These are phyloP conservation scores for Bolinopsis microptera DNA, from an alignment of 37 sponge, comb jelly and placozoan species.

Conservation along the genomic window DNA sequence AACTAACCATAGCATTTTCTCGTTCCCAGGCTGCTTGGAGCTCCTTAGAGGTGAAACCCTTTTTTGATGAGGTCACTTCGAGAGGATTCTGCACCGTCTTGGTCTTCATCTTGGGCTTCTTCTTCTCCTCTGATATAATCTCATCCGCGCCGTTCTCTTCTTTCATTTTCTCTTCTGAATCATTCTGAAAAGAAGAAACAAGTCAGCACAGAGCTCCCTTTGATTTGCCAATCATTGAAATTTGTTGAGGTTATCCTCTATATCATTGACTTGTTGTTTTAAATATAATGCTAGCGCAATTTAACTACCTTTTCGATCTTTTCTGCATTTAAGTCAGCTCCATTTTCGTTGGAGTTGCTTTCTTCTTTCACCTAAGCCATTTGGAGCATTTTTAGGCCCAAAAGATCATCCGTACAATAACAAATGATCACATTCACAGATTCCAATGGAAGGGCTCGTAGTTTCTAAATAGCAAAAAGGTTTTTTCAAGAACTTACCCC, in stretches of 20 bases:
- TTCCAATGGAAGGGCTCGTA: too few relatives aligned
- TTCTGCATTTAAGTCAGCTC: neutral
- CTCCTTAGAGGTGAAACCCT: slow-evolving; percentile 38
- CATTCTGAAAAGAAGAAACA: neutral
- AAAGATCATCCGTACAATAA: neutral
- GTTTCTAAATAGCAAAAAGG: neutral
- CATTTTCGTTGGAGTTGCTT: neutral
- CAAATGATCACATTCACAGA: neutral
- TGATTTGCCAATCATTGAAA: too few relatives aligned
- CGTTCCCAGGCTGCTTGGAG: slow-evolving; percentile 12
- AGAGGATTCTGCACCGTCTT: slow-evolving; percentile 50
- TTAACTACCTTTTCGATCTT: slow-evolving; percentile 20
- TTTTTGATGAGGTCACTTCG: neutral
- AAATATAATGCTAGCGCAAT: too few relatives aligned
- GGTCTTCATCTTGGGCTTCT: slow-evolving; percentile 55
- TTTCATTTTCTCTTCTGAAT: slow-evolving; percentile 53
- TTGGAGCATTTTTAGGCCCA: too few relatives aligned
- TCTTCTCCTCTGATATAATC: slow-evolving; percentile 22
- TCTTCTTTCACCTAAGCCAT: neutral
- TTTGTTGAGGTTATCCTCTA: neutral
- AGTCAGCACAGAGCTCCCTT: too few relatives aligned
- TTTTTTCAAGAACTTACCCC: slow-evolving; percentile 6
- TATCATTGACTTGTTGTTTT: neutral
- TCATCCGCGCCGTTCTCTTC: slow-evolving; percentile 8
- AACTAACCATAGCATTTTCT: slow-evolving; percentile 55